phyloP scores from a whole-genome alignment of 2,797 vertebrate species.

The Lindbergichthys nudifrons region DNA sequence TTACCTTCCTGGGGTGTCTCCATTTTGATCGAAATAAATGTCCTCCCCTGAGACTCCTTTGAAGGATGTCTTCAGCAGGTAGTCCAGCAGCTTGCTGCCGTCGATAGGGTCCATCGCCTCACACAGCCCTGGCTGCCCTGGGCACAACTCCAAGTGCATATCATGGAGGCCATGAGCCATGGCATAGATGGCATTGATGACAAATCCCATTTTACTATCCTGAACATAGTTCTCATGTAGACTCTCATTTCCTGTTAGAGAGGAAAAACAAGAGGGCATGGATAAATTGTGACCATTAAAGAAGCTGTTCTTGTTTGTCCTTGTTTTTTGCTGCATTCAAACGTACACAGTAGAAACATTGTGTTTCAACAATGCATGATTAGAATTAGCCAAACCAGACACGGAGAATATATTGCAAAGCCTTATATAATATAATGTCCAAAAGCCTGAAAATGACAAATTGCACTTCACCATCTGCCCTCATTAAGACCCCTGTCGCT shows the following conservation, averaged over 20 bases:
- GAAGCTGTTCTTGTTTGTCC: slow-evolving; percentile 3
- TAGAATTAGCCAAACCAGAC: slow-evolving; percentile 11
- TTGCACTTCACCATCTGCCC: slow-evolving; percentile 17
- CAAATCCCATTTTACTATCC: slow-evolving; percentile 99
- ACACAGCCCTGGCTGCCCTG: slow-evolving; percentile 90
- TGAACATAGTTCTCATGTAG: slow-evolving; percentile 97
- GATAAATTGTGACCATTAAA: neutral
- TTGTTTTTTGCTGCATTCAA: slow-evolving; percentile 11
- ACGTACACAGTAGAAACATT: slow-evolving; percentile 18
- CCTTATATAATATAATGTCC: slow-evolving; percentile 14
- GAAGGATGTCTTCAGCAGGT: slow-evolving; percentile 95
- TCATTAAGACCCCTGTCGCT: slow-evolving; percentile 40
- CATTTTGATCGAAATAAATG: slow-evolving; percentile 97
- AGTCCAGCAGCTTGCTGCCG: slow-evolving; percentile 95
- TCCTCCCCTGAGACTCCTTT: slow-evolving; percentile 95
- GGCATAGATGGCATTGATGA: slow-evolving; percentile 98
- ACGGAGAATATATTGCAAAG: slow-evolving; percentile 4
- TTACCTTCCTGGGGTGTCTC: slow-evolving; percentile 98
- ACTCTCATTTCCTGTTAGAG: slow-evolving; percentile 92
- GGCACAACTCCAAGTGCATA: slow-evolving; percentile 94
- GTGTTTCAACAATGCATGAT: slow-evolving; percentile 6
- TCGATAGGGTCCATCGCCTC: slow-evolving; percentile 98
- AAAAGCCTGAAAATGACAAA: slow-evolving; percentile 34
- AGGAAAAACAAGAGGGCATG: slow-evolving; percentile 20
- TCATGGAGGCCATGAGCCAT: slow-evolving; percentile 98